These are phyloP conservation scores for Tanaodytes sp. DNA, from an alignment of 2,888 invertebrate genomes.

Conservation along the genomic window DNA sequence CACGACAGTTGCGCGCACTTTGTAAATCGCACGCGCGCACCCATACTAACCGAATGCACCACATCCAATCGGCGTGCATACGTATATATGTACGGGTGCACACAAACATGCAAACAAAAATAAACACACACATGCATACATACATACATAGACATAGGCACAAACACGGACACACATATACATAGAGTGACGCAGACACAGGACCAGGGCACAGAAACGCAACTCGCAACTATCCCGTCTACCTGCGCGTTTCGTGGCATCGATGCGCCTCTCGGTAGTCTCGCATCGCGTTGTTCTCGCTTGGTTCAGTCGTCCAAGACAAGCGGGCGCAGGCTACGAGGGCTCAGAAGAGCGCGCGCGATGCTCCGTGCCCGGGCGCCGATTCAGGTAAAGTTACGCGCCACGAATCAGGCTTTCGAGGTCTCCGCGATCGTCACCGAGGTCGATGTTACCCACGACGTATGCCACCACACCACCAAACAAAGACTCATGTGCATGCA, in stretches of 20 bases:
- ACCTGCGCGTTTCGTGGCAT: constrained; percentile 46
- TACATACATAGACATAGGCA: background rate
- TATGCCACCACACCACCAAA: too few species aligned
- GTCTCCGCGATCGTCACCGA: too few species aligned
- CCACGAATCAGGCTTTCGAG: too few species aligned
- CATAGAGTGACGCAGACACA: background rate
- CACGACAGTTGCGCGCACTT: constrained; percentile 1
- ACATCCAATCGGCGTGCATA: too few species aligned
- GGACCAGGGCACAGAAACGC: constrained; percentile 20
- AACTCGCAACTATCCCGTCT: constrained; percentile 34
- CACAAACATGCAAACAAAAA: background rate
- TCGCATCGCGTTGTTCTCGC: constrained; percentile 32
- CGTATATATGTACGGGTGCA: too few species aligned
- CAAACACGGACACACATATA: constrained; percentile 1
- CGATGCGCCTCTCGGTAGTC: constrained; percentile 31
- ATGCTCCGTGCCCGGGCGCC: constrained; percentile 40
- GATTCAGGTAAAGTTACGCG: too few species aligned
- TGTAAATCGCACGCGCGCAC: too few species aligned
- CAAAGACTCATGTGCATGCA: too few species aligned
- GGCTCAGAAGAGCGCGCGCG: constrained; percentile 14
- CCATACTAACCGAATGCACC: too few species aligned
- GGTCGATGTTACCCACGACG: too few species aligned
- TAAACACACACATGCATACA: background rate
- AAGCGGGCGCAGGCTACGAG: constrained; percentile 28
- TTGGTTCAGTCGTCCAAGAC: constrained; percentile 30